Conservation (phyloP, 2,113 vertebrate species). For the Pteruthius melanotis region DNA sequence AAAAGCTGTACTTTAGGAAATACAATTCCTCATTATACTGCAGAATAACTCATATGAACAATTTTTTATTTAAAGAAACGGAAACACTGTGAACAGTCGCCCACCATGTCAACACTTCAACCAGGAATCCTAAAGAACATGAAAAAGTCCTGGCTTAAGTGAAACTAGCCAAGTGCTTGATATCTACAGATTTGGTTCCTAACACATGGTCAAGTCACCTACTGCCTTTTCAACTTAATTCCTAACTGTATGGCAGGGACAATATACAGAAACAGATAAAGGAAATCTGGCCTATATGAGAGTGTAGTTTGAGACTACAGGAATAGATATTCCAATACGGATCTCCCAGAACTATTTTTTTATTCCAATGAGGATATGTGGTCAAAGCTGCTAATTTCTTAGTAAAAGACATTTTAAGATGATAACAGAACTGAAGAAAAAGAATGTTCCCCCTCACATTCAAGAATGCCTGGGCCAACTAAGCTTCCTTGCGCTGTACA, state of each 20-base stretch:
- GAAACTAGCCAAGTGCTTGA: not conserved
- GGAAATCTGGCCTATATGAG: not conserved
- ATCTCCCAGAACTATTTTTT: fast-evolving
- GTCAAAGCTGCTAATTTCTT: not conserved
- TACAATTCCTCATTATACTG: not conserved
- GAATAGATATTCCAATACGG: not conserved
- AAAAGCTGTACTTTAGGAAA: not conserved
- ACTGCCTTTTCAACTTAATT: not conserved
- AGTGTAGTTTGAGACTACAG: not conserved
- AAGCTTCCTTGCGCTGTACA: not conserved
- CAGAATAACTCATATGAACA: not conserved
- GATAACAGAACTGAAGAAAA: not conserved
- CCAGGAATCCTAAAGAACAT: not conserved
- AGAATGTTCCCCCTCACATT: not conserved
- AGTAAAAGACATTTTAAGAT: not conserved
- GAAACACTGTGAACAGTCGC: not conserved
- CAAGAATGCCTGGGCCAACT: not conserved
- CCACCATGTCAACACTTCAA: not conserved
- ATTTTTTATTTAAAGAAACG: not conserved
- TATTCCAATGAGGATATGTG: not conserved
- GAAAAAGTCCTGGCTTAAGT: not conserved
- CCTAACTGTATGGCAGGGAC: not conserved
- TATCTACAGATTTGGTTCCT: not conserved
- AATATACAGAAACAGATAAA: not conserved
- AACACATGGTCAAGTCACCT: not conserved